A percentile compares a stretch with the other conserved stretches of the same genome.
Conservation (phyloP, 1,140 invertebrate species). For the Heliconius melpomene region DNA sequence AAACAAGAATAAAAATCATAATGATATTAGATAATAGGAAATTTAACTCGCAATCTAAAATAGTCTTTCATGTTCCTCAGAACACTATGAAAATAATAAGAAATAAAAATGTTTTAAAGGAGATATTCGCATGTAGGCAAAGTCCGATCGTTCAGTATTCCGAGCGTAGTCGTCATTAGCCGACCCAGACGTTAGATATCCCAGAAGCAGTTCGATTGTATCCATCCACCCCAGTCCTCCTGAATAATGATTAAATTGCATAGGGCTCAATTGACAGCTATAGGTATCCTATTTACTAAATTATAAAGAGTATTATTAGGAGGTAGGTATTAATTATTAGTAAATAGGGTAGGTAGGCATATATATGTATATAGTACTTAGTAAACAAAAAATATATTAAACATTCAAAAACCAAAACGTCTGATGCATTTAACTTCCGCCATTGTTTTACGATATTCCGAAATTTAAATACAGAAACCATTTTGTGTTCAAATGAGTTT, state of each 20-base stretch:
- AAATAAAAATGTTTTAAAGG: constrained; percentile 26
- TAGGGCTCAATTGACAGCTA: constrained; percentile 44
- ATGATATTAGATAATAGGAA: constrained; percentile 3
- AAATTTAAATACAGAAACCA: constrained; percentile 81
- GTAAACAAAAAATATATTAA: background rate
- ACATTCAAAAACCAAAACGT: constrained; percentile 54
- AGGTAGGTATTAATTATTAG: too few relatives aligned
- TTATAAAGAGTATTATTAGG: too few relatives aligned
- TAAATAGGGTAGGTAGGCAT: too few relatives aligned
- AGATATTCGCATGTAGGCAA: constrained; percentile 39
- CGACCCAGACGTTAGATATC: constrained; percentile 71
- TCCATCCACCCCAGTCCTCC: constrained; percentile 51
- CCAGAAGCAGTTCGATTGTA: constrained; percentile 64
- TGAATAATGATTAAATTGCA: constrained; percentile 67
- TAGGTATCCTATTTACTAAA: background rate
- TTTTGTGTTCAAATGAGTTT: constrained; percentile 81
- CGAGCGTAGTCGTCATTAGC: constrained; percentile 69
- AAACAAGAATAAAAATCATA: background rate
- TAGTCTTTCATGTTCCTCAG: constrained; percentile 10
- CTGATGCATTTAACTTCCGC: constrained; percentile 73
- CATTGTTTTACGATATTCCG: constrained; percentile 76
- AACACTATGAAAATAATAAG: constrained; percentile 18
- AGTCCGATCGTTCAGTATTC: constrained; percentile 54
- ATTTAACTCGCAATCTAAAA: background rate
- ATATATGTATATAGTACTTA: background rate